Percentiles rank a stretch among this genome's conserved stretches.
Conservation (phyloP, 2,888 invertebrate species). For the Colletes collaris region DNA sequence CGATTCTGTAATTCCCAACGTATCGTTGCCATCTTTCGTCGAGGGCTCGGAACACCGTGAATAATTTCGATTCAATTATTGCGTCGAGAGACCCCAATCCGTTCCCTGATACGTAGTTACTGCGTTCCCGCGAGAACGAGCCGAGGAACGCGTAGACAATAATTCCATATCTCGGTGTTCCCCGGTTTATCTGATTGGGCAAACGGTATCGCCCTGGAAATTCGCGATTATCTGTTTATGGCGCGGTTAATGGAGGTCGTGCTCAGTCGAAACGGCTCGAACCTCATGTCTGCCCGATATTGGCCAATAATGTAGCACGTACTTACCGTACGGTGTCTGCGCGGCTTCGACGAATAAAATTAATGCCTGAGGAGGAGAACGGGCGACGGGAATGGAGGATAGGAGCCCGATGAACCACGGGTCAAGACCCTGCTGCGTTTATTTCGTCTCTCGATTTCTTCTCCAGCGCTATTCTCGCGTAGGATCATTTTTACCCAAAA, state of each 20-base stretch:
- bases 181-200: constrained; percentile 77
- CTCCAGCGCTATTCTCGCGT: background rate
- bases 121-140: constrained; percentile 54
- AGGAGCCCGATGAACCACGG: constrained; percentile 50
- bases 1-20: too few relatives aligned
- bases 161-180: constrained; percentile 77
- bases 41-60: background rate
- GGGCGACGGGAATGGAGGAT: constrained; percentile 52
- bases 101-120: constrained; percentile 52
- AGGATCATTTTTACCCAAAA: too few relatives aligned
- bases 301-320: constrained; percentile 68
- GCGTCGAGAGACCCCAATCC: background rate
- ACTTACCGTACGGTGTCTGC: constrained; percentile 60
- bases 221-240: constrained; percentile 80
- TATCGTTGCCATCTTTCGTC: background rate
- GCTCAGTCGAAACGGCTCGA: constrained; percentile 63
- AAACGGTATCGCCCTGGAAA: constrained; percentile 74
- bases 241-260: constrained; percentile 75
- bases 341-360: constrained; percentile 53
- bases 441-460: constrained; percentile 41
- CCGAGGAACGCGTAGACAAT: constrained; percentile 72
- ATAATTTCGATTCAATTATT: constrained; percentile 23
- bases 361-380: constrained; percentile 52
- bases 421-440: constrained; percentile 47
- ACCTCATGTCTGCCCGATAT: constrained; percentile 61